phyloP scores from a whole-genome alignment of 2,888 invertebrate species.

The Euzetes globulus region DNA sequence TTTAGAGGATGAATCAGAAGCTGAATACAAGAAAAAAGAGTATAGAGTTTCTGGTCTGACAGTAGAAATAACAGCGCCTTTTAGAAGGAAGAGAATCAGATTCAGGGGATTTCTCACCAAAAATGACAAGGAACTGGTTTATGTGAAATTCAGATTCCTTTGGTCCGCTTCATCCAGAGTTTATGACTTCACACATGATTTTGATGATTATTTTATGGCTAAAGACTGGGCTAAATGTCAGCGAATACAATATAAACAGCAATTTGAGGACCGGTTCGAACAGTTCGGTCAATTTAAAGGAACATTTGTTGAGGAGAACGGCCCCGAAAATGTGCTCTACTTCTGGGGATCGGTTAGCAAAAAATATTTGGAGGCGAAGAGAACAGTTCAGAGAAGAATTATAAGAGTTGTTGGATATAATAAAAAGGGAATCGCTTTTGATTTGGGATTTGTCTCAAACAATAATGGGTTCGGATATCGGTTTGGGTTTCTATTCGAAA shows the following conservation, averaged over 20 bases:
- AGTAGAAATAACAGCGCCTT: not conserved
- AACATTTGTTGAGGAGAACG: constrained; percentile 19
- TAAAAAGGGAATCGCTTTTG: constrained; percentile 28
- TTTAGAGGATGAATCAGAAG: constrained; percentile 12
- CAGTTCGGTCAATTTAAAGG: constrained; percentile 31
- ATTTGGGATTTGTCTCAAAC: not conserved
- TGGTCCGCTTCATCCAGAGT: constrained; percentile 10
- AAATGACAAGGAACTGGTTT: constrained; percentile 23
- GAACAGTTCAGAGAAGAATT: not conserved
- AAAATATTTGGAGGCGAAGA: not conserved
- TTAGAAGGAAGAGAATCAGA: constrained; percentile 19
- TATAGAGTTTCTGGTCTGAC: constrained; percentile 21
- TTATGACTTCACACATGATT: constrained; percentile 16
- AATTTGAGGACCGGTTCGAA: constrained; percentile 28
- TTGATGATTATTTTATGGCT: constrained; percentile 17
- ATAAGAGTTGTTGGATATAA: constrained; percentile 27
- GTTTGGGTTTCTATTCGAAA: constrained; percentile 14
- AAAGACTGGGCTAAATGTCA: not conserved
- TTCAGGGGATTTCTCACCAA: constrained; percentile 32
- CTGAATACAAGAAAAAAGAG: constrained; percentile 12
- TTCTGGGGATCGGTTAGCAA: constrained; percentile 23
- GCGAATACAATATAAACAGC: not conserved
- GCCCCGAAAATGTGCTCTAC: not conserved
- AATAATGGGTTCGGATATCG: not conserved
- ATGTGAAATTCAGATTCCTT: constrained; percentile 20